Conservation (phyloP, 1,140 invertebrate genomes). For the Trichomalopsis sarcophagae region DNA sequence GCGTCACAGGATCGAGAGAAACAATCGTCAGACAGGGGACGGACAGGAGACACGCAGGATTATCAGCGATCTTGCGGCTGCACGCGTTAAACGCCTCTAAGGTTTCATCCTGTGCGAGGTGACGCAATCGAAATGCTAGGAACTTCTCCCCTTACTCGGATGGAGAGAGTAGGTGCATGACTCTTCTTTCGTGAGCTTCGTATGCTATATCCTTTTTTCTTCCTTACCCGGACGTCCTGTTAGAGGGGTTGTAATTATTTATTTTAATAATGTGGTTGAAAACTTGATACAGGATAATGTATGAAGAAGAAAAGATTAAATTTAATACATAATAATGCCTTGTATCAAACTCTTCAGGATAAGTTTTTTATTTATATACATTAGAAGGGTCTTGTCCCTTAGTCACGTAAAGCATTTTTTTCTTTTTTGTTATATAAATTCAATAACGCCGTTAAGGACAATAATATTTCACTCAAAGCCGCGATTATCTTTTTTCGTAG, state of each 20-base stretch:
- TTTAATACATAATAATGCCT: too few relatives aligned
- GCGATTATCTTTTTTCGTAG: neutral
- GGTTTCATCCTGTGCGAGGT: conserved; percentile 35
- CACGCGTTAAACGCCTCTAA: conserved; percentile 42
- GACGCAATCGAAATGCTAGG: conserved; percentile 16
- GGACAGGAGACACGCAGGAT: conserved; percentile 28
- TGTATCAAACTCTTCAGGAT: too few relatives aligned
- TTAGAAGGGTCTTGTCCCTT: too few relatives aligned
- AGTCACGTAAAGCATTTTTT: too few relatives aligned
- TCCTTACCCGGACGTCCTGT: neutral
- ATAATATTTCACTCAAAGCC: neutral
- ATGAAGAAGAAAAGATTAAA: too few relatives aligned
- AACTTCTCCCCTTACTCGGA: conserved; percentile 28
- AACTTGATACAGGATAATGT: neutral
- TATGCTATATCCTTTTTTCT: neutral
- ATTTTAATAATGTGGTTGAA: neutral
- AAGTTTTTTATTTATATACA: too few relatives aligned
- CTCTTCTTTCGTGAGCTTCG: neutral
- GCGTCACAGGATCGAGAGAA: neutral
- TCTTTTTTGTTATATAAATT: too few relatives aligned
- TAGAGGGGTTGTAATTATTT: neutral
- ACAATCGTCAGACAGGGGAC: neutral
- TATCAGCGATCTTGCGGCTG: conserved; percentile 40
- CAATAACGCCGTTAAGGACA: neutral
- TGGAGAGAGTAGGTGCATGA: neutral